These are phyloP conservation scores for Dicaeum eximium DNA, from an alignment of 2,113 vertebrate genomes.

Conservation along the genomic window DNA sequence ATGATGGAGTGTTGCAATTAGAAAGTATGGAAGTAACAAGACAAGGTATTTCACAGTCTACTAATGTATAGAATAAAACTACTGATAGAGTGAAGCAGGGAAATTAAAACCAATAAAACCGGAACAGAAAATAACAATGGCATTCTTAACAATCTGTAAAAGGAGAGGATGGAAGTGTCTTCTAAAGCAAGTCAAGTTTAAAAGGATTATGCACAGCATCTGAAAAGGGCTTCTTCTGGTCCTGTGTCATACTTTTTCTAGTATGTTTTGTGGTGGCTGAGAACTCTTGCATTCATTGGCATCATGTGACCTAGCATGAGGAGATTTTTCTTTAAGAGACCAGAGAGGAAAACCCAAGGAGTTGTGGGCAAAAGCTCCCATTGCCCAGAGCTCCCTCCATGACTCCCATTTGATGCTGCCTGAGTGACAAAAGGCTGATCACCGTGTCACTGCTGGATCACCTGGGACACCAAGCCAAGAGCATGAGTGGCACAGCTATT, in stretches of 20 bases:
- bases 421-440: not conserved
- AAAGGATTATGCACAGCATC: not conserved
- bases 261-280: not conserved
- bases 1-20: constrained; percentile 68
- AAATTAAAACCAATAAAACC: constrained; percentile 53
- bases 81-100: constrained; percentile 17
- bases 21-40: constrained; percentile 48
- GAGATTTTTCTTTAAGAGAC: not conserved
- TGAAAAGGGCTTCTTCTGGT: not conserved
- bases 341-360: not conserved
- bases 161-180: not conserved
- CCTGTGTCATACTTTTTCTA: not conserved
- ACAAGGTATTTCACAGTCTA: constrained; percentile 20
- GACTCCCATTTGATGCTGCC: accelerated
- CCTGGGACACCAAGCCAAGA: not conserved
- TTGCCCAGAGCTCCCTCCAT: accelerated
- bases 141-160: constrained; percentile 21
- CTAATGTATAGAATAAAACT: constrained; percentile 38
- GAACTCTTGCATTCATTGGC: not conserved
- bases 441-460: accelerated
- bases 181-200: not conserved
- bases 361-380: not conserved
- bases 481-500: not conserved
- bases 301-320: not conserved
- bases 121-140: constrained; percentile 13